These are phyloP conservation scores for Eristalis tenax DNA, from an alignment of 2,888 invertebrate species.

Conservation along the genomic window DNA sequence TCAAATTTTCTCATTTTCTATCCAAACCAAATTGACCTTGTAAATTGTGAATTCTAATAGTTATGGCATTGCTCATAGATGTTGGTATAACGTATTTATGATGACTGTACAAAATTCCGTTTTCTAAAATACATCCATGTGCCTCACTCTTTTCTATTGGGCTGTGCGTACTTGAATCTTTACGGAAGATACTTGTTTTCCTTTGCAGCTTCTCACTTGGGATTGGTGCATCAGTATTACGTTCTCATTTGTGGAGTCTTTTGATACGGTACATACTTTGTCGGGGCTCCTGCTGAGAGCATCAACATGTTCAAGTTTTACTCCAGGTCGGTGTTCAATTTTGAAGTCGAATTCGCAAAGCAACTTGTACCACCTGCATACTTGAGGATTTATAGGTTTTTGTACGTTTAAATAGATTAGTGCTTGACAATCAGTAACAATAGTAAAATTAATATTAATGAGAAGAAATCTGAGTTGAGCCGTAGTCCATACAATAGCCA, in stretches of 20 bases:
- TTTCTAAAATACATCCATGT: neutral
- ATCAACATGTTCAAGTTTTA: constrained; percentile 15
- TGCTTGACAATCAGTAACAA: constrained; percentile 13
- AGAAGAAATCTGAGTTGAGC: constrained; percentile 17
- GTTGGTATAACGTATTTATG: too few relatives aligned
- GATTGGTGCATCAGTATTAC: constrained; percentile 17
- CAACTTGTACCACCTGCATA: constrained; percentile 25
- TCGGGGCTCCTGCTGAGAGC: constrained; percentile 21
- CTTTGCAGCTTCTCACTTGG: constrained; percentile 7
- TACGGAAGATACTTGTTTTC: neutral
- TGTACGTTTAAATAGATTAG: constrained; percentile 12
- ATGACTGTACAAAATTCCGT: too few relatives aligned
- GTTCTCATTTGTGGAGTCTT: neutral
- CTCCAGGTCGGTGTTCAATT: constrained; percentile 20
- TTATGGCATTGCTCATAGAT: too few relatives aligned
- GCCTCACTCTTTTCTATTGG: neutral
- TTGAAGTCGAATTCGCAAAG: constrained; percentile 10
- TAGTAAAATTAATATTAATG: constrained; percentile 13
- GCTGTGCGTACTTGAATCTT: neutral
- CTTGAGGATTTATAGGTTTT: constrained; percentile 13
- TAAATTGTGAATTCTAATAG: too few relatives aligned
- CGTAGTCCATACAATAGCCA: constrained; percentile 23
- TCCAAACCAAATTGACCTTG: too few relatives aligned
- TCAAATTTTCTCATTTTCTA: too few relatives aligned
- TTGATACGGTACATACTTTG: neutral